These are phyloP conservation scores for Heteronetta atricapilla DNA, from an alignment of 2,113 vertebrate species.

Conservation along the genomic window DNA sequence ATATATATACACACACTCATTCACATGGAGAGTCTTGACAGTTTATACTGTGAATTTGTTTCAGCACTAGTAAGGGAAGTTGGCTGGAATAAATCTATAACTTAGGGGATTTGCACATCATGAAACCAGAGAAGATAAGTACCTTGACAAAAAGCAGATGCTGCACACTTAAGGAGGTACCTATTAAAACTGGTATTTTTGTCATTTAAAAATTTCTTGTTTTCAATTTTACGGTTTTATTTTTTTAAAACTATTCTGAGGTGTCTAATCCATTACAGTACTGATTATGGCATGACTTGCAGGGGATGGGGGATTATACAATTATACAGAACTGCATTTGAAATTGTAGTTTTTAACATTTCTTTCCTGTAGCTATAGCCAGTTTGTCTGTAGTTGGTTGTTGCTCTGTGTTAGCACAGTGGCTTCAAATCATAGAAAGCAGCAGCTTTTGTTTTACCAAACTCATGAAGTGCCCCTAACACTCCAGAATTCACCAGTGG, in stretches of 20 bases:
- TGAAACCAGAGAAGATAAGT: not conserved
- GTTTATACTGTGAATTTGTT: conserved; percentile 57
- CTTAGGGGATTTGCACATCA: conserved; percentile 17
- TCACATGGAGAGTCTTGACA: not conserved
- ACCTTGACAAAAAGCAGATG: not conserved
- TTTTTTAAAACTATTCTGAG: not conserved
- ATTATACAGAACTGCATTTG: not conserved
- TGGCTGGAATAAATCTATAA: conserved; percentile 5
- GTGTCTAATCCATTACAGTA: not conserved
- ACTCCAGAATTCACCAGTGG: not conserved
- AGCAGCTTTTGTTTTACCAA: conserved; percentile 3
- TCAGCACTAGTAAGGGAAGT: conserved; percentile 24
- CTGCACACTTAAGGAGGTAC: conserved; percentile 6
- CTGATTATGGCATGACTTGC: not conserved
- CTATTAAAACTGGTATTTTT: not conserved
- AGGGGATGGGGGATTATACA: not conserved
- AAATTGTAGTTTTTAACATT: not conserved
- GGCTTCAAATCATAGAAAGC: not conserved
- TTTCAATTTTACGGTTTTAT: not conserved
- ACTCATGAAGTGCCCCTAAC: not conserved
- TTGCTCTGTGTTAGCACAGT: not conserved
- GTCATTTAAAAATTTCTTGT: not conserved
- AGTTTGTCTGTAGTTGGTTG: not conserved
- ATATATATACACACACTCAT: not conserved
- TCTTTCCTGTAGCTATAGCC: not conserved